Evolutionary conservation across 2,888 invertebrate genomes (phyloP), one percentile per base, ranked within the genome.

Genomic region (Perizoma affinitatum): DNA sequence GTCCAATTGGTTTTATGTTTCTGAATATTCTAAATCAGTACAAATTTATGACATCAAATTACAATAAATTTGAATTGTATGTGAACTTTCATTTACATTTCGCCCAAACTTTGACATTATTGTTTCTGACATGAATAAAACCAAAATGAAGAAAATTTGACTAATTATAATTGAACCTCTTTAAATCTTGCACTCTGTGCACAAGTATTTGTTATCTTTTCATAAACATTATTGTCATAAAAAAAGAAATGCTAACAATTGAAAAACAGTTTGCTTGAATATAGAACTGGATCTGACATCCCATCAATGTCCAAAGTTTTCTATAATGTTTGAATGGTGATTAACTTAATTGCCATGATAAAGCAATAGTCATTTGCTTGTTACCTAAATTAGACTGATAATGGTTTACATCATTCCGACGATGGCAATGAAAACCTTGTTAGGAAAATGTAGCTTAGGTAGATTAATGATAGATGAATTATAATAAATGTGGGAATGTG

Each of bases 31-130:
- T 58, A 48, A 66, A 63, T 63, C 44, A 53, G 49, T 58, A 48
- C 44, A 61, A 58, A 60, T 65, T 61, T 60, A 56, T 60, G 53
- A 56, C 51, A 46, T 45, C 51, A 54, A 66, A 65, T 66, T 63
- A 63, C 49, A 65, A 68, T 69, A 66, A 63, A 69, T 69, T 67
- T 55, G 43, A 66, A 66, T 66, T 65, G 50, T 60, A 65, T 52
- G 55, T 64, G 50, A 59, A 64, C 68, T 64, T 66, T 65, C 63
- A 50, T 63, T 46, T 59, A 51, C 51, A 63, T 66, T 58, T 52
- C 35, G 56, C 35, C 33, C 60, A 22, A 5, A 11, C 38, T 42
- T 34, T 22, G 10, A 11, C 8, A 49, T 51, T 51, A 62, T 33
- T 56, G 43, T 52, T 34, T 22, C 43, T 46, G 51, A 45, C 44